These are phyloP conservation scores for Lissocephala sabroskyi DNA, from an alignment of 2,888 invertebrate genomes.

Conservation along the genomic window DNA sequence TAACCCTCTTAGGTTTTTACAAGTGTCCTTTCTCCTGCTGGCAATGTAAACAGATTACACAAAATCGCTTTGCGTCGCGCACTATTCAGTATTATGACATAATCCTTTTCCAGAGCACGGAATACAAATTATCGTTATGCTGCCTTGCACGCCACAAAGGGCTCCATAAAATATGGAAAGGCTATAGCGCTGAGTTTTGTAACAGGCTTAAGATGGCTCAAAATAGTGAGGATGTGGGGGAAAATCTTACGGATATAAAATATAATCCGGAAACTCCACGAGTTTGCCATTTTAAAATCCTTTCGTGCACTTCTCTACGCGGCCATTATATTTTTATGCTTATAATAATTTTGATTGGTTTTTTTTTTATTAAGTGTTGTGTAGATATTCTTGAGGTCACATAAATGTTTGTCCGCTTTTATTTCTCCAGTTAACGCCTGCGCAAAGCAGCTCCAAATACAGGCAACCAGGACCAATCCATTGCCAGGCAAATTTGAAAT, in stretches of 20 bases:
- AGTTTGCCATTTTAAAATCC: background rate
- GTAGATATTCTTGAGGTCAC: background rate
- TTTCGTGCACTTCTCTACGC: background rate
- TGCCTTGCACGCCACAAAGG: too few species aligned
- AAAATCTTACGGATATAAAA: constrained; percentile 9
- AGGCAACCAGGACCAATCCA: too few species aligned
- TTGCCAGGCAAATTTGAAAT: too few species aligned
- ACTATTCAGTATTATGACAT: too few species aligned
- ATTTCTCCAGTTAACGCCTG: too few species aligned
- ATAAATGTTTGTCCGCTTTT: constrained; percentile 3
- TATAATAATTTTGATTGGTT: background rate
- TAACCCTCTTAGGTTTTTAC: background rate
- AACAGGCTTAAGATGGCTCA: too few species aligned
- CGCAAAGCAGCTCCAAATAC: too few species aligned
- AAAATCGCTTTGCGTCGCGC: background rate
- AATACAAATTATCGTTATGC: too few species aligned
- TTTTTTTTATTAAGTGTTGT: background rate
- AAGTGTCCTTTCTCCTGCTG: background rate
- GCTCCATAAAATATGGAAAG: background rate
- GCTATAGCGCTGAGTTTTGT: background rate
- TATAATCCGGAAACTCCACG: constrained; percentile 7
- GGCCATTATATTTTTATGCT: background rate
- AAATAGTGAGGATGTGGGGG: too few species aligned
- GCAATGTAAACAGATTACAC: background rate
- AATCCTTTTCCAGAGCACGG: too few species aligned